These are phyloP conservation scores for Rattus norvegicus DNA, from an alignment of 2,113 vertebrate genomes.

Conservation along the genomic window DNA sequence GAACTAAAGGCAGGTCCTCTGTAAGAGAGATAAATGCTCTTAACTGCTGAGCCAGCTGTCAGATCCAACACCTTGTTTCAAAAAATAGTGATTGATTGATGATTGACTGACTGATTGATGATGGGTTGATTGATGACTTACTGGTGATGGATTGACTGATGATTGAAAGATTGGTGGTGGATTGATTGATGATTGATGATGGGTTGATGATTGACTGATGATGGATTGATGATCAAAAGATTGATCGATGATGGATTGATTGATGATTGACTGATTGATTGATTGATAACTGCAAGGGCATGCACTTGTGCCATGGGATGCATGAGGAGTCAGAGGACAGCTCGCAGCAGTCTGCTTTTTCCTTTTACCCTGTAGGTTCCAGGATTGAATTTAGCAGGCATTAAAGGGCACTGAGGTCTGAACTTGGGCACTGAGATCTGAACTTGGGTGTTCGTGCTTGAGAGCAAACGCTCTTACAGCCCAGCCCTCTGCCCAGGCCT, in stretches of 20 bases:
- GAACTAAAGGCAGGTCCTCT: not conserved
- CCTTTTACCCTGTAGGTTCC: not conserved
- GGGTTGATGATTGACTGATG: no score
- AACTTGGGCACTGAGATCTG: not conserved
- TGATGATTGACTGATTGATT: no score
- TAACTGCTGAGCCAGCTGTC: not conserved
- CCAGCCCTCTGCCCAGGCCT: not conserved
- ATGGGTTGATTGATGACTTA: not conserved
- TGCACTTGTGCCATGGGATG: not conserved
- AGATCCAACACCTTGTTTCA: not conserved
- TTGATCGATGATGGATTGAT: not conserved
- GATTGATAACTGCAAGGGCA: not conserved
- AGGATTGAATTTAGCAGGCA: not conserved
- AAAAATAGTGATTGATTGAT: not conserved
- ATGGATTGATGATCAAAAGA: no score
- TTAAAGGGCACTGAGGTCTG: not conserved
- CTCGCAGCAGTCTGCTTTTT: not conserved
- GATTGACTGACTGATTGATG: no score
- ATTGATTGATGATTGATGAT: no score
- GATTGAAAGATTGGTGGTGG: no score
- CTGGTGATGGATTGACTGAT: not conserved
- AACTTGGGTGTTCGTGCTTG: not conserved
- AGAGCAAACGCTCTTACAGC: not conserved
- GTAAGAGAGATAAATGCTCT: not conserved
- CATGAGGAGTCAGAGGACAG: not conserved